Base-by-base conservation (phyloP, 2,113 vertebrate species). In the Pipra filicauda region DNA sequence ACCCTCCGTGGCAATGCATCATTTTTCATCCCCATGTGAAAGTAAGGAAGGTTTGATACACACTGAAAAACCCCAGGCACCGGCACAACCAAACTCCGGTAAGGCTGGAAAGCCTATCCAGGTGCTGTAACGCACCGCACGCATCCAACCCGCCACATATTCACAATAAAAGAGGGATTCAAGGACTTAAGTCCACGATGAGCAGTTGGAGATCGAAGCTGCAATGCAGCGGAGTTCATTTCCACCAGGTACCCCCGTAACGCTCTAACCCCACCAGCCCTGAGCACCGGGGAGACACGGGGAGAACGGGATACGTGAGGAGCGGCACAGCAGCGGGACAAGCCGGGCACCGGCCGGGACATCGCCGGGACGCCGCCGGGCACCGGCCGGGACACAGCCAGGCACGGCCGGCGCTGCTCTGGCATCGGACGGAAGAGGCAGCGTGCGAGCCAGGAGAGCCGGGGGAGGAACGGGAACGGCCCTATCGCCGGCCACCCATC, bases 271-370 rank as follows among this genome's bases (percentile, higher is more conserved):
- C 8, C 65, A 5, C 51, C 46, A 22, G 49, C 3, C 21, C 20
- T 0, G 55, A 8, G 4, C 22, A 8, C 13, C 9, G 58, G 22
- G 19, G 44, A 7, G 33, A 1, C 0, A 1, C 15, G 11, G 37
- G 9, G 9, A 16, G 15, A 3, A 1, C 2, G 37, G 46, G 57
- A 0, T 5, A 3, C 9, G 57, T 16, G 80, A 64, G 78, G 9
- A 62, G 61, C 21, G 19, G 79, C 62, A 64, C 37, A n/a, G 13
- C 20, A 3, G 8, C 44, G 9, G 27, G 35, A 39, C 39, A 39
- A 39, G 31, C 16, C 37, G 1, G 61, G 37, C 61, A 39, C 51
- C 16, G 31, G 7, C 62, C 33, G 3, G 39, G 33, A 4, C 51
- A 44, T 21, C 11, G 37, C 28, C 4, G 3, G 39, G 33, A 4